Evolutionary conservation across 2,113 vertebrate species (phyloP).

Genomic region (Riparia riparia): DNA sequence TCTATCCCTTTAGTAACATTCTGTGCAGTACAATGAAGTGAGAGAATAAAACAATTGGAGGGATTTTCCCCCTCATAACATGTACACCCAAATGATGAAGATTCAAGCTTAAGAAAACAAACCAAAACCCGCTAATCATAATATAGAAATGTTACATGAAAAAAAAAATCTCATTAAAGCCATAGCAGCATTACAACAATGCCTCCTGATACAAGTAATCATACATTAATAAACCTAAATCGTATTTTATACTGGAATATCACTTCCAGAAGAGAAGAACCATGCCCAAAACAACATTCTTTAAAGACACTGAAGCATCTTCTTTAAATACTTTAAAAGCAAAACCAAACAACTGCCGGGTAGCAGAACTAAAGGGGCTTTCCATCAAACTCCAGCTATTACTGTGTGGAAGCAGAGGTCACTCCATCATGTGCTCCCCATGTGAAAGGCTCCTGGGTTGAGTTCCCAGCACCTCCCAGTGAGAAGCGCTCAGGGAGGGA

Average conservation of each 20-base stretch:
- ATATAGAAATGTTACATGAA: neutral
- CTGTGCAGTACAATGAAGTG: neutral
- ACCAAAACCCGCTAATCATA: neutral
- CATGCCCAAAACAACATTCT: neutral
- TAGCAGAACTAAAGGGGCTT: slow-evolving; percentile 2
- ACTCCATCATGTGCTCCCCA: neutral
- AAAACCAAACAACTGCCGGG: slow-evolving; percentile 3
- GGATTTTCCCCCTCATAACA: neutral
- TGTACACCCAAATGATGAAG: neutral
- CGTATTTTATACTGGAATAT: neutral
- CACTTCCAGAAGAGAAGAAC: neutral
- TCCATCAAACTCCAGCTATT: neutral
- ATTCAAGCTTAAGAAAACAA: neutral
- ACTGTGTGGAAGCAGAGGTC: neutral
- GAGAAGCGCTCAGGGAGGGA: neutral
- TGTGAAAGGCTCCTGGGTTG: slow-evolving; percentile 11
- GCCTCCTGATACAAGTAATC: neutral
- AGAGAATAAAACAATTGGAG: neutral
- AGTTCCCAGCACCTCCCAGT: neutral
- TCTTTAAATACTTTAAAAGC: neutral
- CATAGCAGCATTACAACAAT: neutral
- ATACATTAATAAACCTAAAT: neutral
- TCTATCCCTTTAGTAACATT: neutral
- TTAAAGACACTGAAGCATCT: neutral
- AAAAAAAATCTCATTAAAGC: neutral